These are phyloP conservation scores for Charadrius vociferus DNA, from an alignment of 2,113 vertebrate species.

Conservation along the genomic window DNA sequence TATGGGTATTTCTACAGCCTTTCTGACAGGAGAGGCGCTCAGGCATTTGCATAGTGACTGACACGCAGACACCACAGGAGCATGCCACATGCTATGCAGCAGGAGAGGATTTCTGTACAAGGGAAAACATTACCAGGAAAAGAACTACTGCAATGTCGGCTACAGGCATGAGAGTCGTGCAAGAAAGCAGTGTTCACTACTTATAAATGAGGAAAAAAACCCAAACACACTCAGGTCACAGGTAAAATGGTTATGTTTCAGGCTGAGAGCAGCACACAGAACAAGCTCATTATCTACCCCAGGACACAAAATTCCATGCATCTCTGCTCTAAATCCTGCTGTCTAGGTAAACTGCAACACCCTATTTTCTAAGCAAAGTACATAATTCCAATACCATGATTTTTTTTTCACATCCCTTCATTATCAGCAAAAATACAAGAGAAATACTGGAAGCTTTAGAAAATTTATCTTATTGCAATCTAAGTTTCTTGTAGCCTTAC, in stretches of 20 bases:
- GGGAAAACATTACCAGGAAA: neutral
- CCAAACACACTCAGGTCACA: neutral
- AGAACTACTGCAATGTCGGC: neutral
- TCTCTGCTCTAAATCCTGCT: neutral
- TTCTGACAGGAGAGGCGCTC: neutral
- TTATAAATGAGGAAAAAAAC: too few relatives aligned
- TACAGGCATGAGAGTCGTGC: neutral
- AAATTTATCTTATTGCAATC: neutral
- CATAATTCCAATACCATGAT: neutral
- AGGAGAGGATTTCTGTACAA: neutral
- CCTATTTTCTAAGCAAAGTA: neutral
- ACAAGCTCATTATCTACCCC: neutral
- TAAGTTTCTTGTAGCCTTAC: neutral
- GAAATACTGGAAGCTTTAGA: neutral
- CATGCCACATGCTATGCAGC: fast-evolving
- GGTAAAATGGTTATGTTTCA: neutral
- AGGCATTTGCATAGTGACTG: neutral
- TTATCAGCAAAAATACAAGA: neutral
- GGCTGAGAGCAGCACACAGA: neutral
- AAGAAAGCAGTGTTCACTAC: neutral
- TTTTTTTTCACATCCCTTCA: neutral
- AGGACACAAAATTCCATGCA: neutral
- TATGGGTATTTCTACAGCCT: neutral
- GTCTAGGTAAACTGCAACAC: neutral
- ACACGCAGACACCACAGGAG: neutral